Conservation (phyloP, 2,888 invertebrate species). For the Dasypolia templi region DNA sequence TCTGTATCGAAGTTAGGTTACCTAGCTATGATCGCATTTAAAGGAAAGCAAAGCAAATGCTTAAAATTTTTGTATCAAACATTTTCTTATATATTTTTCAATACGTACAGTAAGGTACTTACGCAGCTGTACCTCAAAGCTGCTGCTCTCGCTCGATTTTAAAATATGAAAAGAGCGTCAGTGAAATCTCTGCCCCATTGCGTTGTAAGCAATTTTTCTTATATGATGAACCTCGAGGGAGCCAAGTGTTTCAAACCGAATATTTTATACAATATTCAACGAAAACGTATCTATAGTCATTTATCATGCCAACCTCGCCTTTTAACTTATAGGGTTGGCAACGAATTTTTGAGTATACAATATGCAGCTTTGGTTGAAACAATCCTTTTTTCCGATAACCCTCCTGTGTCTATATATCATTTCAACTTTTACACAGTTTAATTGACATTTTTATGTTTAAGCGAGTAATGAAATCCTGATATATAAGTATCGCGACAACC, state of each 20-base stretch:
- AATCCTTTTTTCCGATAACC: not conserved
- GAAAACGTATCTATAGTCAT: conserved; percentile 64
- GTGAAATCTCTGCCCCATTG: conserved; percentile 49
- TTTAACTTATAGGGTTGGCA: conserved; percentile 56
- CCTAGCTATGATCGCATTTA: not conserved
- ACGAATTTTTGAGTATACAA: conserved; percentile 1
- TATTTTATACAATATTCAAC: conserved; percentile 65
- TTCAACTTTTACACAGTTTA: not conserved
- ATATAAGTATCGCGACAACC: conserved; percentile 35
- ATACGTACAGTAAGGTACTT: not conserved
- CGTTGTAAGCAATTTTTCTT: conserved; percentile 56
- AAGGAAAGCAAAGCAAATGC: too few species aligned
- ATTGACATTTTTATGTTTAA: not conserved
- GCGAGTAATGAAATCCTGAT: not conserved
- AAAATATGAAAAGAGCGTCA: conserved; percentile 46
- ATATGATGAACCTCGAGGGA: conserved; percentile 49
- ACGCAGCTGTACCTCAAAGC: conserved; percentile 5
- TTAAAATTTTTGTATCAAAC: too few species aligned
- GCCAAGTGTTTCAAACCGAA: conserved; percentile 60
- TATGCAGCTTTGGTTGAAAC: not conserved
- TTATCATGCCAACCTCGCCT: conserved; percentile 64
- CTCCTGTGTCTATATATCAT: too few species aligned
- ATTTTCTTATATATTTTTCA: too few species aligned
- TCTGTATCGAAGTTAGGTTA: not conserved
- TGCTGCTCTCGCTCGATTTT: conserved; percentile 15